These are phyloP conservation scores for Megalopta genalis DNA, from an alignment of 1,140 invertebrate genomes.

Conservation along the genomic window DNA sequence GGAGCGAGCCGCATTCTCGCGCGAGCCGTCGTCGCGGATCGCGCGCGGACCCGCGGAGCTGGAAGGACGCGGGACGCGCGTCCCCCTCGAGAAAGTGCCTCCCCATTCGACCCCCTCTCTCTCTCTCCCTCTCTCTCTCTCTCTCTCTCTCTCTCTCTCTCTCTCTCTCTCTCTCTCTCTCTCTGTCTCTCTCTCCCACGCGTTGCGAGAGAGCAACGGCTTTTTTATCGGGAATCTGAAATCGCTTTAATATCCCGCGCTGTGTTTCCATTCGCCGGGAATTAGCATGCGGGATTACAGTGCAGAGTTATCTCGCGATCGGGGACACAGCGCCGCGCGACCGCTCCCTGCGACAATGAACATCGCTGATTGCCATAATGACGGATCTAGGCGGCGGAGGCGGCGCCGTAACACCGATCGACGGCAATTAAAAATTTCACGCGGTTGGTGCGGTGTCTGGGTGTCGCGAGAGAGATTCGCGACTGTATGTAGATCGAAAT, in stretches of 20 bases:
- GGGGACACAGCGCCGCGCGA: background rate
- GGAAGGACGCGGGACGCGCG: too few relatives aligned
- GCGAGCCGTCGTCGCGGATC: too few relatives aligned
- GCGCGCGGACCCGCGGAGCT: too few relatives aligned
- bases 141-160: too few relatives aligned
- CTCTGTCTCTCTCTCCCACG: too few relatives aligned
- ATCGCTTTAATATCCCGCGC: background rate
- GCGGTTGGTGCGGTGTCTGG: too few relatives aligned
- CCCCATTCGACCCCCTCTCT: too few relatives aligned
- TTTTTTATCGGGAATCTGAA: background rate
- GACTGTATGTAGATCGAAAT: too few relatives aligned
- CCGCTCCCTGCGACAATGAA: background rate
- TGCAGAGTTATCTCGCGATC: background rate
- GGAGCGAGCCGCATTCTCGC: background rate
- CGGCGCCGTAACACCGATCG: background rate
- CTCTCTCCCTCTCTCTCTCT: too few relatives aligned
- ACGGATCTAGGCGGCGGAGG: background rate
- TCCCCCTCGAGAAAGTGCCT: conserved; percentile 15
- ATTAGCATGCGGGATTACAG: background rate
- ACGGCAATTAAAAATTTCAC: background rate
- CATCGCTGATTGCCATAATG: background rate
- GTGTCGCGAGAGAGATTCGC: too few relatives aligned
- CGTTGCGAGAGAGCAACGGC: conserved; percentile 6
- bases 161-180: too few relatives aligned
- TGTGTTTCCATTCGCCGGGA: background rate